Percentiles rank a stretch among this genome's conserved stretches.
Evolutionary conservation across 2,888 invertebrate species (phyloP).

Genomic region (Chydorus sphaericus): DNA sequence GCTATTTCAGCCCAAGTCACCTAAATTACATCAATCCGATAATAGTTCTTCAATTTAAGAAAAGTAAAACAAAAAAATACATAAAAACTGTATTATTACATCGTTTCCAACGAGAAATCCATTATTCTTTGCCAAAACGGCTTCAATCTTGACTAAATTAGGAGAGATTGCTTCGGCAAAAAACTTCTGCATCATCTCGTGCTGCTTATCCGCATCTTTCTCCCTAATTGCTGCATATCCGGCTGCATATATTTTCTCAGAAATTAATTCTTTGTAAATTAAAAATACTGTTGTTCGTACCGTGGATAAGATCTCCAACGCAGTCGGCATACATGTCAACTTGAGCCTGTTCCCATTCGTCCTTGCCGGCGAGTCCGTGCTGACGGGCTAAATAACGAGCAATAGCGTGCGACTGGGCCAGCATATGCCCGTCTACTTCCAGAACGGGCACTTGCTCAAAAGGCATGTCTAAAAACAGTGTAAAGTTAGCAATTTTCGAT

Average conservation of each 20-base stretch:
- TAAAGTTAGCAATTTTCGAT: too few relatives aligned
- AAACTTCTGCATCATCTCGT: constrained; percentile 37
- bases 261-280: too few relatives aligned
- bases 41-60: too few relatives aligned
- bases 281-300: neutral
- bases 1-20: too few relatives aligned
- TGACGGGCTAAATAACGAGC: constrained; percentile 16
- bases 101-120: constrained; percentile 41
- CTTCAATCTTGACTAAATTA: constrained; percentile 39
- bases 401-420: constrained; percentile 15
- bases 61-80: too few relatives aligned
- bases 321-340: constrained; percentile 17
- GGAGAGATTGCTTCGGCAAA: constrained; percentile 40
- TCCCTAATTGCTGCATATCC: too few relatives aligned
- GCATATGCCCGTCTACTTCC: neutral
- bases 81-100: constrained; percentile 32
- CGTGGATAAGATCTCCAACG: constrained; percentile 10
- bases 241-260: too few relatives aligned
- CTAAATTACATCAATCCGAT: constrained; percentile 22
- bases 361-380: constrained; percentile 13
- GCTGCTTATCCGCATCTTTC: constrained; percentile 29
- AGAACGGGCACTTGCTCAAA: constrained; percentile 10
- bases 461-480: constrained; percentile 15
- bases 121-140: constrained; percentile 35
- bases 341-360: constrained; percentile 15